Conservation (phyloP, 2,888 invertebrate genomes). For the Drymonia ruficornis region DNA sequence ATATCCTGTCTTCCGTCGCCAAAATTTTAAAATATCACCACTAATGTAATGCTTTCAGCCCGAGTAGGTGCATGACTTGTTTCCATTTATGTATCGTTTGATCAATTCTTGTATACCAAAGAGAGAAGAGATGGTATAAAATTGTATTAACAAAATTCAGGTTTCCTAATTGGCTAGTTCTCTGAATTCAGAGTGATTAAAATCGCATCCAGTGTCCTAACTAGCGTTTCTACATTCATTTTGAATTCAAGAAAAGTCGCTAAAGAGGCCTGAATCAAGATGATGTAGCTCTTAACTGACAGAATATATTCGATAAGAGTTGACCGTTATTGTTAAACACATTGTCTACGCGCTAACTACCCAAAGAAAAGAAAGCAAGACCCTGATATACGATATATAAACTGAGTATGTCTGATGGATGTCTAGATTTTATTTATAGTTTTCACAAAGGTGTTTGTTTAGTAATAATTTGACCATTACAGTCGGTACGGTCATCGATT, state of each 20-base stretch:
- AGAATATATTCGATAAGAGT: no score
- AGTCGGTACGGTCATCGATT: slow-evolving; percentile 43
- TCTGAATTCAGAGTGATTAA: no score
- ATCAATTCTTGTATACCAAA: slow-evolving; percentile 5
- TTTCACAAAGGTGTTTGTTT: slow-evolving; percentile 18
- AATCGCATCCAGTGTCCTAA: no score
- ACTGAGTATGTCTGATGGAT: background rate
- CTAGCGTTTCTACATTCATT: no score
- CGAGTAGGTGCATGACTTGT: background rate
- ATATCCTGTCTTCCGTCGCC: slow-evolving; percentile 5
- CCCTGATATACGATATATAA: background rate
- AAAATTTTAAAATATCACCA: background rate
- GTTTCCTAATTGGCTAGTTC: no score
- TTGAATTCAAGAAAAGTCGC: no score
- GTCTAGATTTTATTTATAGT: background rate
- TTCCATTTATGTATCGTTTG: slow-evolving; percentile 2
- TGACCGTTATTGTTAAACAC: no score
- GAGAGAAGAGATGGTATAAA: background rate
- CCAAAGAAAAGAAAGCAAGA: background rate
- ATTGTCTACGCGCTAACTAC: background rate
- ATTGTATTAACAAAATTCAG: no score
- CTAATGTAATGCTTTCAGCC: background rate
- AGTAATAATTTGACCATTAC: slow-evolving; percentile 34
- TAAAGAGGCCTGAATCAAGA: no score
- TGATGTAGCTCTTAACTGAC: no score